Base-by-base conservation (phyloP, 2,888 invertebrate genomes). In the Drosophila leonis region DNA sequence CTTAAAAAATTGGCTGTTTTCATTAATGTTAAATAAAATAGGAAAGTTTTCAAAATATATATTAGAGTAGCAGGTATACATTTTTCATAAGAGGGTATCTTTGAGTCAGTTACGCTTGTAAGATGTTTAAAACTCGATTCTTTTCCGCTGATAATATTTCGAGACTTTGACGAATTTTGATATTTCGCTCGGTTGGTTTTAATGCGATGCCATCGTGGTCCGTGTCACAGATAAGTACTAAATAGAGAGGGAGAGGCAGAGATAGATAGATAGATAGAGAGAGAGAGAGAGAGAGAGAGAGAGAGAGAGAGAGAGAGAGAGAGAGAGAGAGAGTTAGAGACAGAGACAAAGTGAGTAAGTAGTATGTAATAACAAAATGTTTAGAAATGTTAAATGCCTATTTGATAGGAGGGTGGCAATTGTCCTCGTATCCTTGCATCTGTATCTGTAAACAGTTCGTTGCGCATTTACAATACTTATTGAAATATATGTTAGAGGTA, bases 121-220 rank as follows among this genome's bases (percentile, higher is more conserved):
- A 7, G 12, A n/a, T 33, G 48, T 31, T 48, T 72, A 27, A 80
- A 84, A 80, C 78, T 76, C 82, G 82, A 87, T 82, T 82, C 67
- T 80, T 80, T 86, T 87, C 86, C 82, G 69, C 66, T 83, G 87
- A 89, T 87, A 83, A 82, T 75, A 83, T 76, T 75, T 75, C 62
- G 39, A 71, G 65, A 56, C 74, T 74, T 77, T 83, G 78, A 57
- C 73, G 62, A 76, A 74, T 76, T 80, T 74, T 80, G 76, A 80
- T 82, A 80, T 75, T 80, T 78, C 89, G 87, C 87, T 89, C 74
- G 65, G 78, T 75, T 89, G 87, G 31, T 29, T 75, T 82, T 87
- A 89, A 87, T 82, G 76, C 79, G 87, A 82, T 84, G 81, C 55
- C 42, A 69, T 60, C 59, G 67, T 62, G 65, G 62, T 51, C 57